Conservation (phyloP, 2,113 vertebrate genomes). For the Balaeniceps rex region DNA sequence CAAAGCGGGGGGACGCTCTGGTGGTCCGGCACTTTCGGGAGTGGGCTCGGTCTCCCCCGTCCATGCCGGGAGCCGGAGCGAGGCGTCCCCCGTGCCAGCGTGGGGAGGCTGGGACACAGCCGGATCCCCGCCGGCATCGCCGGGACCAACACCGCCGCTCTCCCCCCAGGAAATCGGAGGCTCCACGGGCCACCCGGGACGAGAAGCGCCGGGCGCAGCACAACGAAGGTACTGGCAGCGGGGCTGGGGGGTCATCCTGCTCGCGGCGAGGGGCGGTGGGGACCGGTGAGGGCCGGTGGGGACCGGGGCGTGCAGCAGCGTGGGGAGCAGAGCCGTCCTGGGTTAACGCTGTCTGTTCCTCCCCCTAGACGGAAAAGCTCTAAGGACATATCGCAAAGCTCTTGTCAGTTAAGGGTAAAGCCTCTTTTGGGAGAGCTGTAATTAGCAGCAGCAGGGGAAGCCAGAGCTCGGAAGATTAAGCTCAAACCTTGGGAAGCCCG, state of each 20-base stretch:
- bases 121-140: accelerated
- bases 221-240: conserved; percentile 82
- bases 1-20: no score
- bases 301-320: background rate
- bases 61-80: background rate
- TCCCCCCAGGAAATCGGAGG: conserved; percentile 84
- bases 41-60: background rate
- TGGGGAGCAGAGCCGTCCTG: background rate
- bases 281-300: background rate
- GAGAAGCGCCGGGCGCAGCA: conserved; percentile 93
- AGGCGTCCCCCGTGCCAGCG: background rate
- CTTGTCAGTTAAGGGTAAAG: background rate
- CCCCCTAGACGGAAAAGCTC: background rate
- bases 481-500: background rate
- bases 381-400: background rate
- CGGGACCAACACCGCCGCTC: accelerated
- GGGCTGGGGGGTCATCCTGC: background rate
- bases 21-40: background rate
- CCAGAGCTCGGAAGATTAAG: background rate
- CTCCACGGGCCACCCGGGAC: conserved; percentile 87
- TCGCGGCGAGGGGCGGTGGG: background rate
- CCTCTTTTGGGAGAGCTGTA: background rate
- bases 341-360: background rate
- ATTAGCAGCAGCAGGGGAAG: background rate
- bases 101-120: background rate